Evolutionary conservation across 2,888 invertebrate genomes (phyloP).

Genomic region (Polia nebulosa): DNA sequence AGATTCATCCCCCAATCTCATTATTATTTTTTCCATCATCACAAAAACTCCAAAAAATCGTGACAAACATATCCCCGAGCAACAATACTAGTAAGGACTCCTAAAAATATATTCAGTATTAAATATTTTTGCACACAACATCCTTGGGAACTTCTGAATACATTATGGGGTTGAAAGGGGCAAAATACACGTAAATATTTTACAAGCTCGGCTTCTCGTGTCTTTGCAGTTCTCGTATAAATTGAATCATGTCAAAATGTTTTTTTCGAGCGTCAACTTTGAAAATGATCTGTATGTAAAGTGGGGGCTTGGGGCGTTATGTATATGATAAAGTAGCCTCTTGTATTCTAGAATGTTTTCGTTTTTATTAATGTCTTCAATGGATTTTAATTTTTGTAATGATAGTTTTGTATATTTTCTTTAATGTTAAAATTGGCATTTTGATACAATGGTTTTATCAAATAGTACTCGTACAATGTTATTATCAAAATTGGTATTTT

Average conservation of each 20-base stretch:
- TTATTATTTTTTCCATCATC: background rate
- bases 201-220: constrained; percentile 72
- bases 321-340: background rate
- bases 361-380: background rate
- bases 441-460: too few species aligned
- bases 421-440: too few species aligned
- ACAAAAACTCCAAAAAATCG: background rate
- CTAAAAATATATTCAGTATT: constrained; percentile 53
- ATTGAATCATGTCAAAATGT: constrained; percentile 54
- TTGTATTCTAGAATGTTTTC: background rate
- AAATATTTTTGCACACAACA: constrained; percentile 76
- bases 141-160: constrained; percentile 78
- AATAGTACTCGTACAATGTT: too few species aligned
- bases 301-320: background rate
- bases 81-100: constrained; percentile 28
- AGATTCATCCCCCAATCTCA: background rate
- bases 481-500: too few species aligned
- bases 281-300: constrained; percentile 45
- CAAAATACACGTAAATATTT: constrained; percentile 80
- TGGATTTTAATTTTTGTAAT: background rate
- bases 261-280: constrained; percentile 30
- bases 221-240: constrained; percentile 59
- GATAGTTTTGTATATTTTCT: too few species aligned
- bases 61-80: background rate
- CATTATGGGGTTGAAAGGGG: constrained; percentile 74